Conservation (phyloP, 2,113 vertebrate species). For the Microcebus griseorufus region DNA sequence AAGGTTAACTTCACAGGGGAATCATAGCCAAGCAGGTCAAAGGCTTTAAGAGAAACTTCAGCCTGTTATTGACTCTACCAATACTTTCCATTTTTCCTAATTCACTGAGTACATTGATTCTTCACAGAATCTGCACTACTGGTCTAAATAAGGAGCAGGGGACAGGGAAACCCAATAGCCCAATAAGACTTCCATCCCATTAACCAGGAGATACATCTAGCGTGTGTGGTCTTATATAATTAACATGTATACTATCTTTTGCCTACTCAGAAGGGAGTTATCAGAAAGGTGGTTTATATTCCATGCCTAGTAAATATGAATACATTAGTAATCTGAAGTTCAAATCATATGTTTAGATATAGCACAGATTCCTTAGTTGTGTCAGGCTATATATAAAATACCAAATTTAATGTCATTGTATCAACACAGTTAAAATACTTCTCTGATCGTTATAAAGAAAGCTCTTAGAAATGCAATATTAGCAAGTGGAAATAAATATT, state of each 20-base stretch:
- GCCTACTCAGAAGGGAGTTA: neutral
- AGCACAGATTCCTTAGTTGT: neutral
- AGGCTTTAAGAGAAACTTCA: neutral
- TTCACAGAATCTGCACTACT: neutral
- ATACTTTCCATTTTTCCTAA: neutral
- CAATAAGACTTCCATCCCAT: neutral
- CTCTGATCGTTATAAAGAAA: neutral
- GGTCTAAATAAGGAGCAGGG: neutral
- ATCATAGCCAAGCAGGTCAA: neutral
- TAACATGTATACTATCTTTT: neutral
- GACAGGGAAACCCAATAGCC: neutral
- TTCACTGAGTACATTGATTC: neutral
- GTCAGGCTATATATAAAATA: neutral
- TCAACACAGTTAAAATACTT: neutral
- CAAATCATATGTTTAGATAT: neutral
- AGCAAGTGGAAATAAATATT: neutral
- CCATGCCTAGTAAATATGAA: neutral
- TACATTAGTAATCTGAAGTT: neutral
- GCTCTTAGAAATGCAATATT: neutral
- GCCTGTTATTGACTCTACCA: neutral
- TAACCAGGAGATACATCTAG: neutral
- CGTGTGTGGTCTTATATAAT: neutral
- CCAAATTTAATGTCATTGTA: neutral
- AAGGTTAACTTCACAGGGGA: neutral
- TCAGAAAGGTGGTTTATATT: neutral